Percentiles rank a stretch among this genome's conserved stretches.
These are phyloP conservation scores for Oxyura jamaicensis DNA, from an alignment of 2,113 vertebrate genomes.

Conservation along the genomic window DNA sequence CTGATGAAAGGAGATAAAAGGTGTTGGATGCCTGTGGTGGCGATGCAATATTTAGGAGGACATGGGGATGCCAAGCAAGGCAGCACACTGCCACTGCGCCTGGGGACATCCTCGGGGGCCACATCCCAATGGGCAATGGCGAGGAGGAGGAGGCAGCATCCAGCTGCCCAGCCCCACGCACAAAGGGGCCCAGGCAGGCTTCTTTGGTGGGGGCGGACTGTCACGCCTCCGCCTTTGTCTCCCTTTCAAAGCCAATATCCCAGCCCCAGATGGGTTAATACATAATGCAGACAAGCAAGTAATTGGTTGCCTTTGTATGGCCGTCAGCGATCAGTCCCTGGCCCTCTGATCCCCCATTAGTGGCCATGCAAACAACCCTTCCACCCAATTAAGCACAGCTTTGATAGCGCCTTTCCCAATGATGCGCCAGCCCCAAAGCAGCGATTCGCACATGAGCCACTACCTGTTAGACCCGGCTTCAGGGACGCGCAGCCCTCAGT, in stretches of 20 bases:
- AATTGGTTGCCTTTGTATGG: slow-evolving; percentile 76
- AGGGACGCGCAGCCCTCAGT: slow-evolving; percentile 57
- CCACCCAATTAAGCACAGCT: slow-evolving; percentile 95
- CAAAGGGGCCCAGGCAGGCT: slow-evolving; percentile 86
- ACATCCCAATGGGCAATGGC: not conserved
- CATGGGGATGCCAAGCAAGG: not conserved
- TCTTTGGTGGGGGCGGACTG: slow-evolving; percentile 88
- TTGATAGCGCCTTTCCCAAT: slow-evolving; percentile 85
- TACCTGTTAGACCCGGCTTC: slow-evolving; percentile 84
- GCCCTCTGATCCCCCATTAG: slow-evolving; percentile 87
- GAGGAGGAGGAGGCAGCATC: not conserved
- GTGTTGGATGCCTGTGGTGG: not conserved
- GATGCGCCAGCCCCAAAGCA: slow-evolving; percentile 80
- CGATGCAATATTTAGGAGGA: not conserved
- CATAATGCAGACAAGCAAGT: slow-evolving; percentile 93
- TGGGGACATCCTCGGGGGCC: slow-evolving; percentile 1
- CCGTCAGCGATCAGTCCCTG: slow-evolving; percentile 76
- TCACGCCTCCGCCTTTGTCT: slow-evolving; percentile 88
- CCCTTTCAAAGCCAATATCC: slow-evolving; percentile 88
- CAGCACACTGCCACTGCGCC: not conserved
- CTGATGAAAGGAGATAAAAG: not conserved
- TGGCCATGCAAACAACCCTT: slow-evolving; percentile 80
- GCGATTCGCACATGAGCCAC: slow-evolving; percentile 89
- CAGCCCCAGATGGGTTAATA: slow-evolving; percentile 97
- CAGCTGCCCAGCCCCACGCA: slow-evolving; percentile 60